Evolutionary conservation across 2,888 invertebrate genomes (phyloP), one percentile per base, ranked within the genome.

Genomic region (Scotopteryx bipunctaria): DNA sequence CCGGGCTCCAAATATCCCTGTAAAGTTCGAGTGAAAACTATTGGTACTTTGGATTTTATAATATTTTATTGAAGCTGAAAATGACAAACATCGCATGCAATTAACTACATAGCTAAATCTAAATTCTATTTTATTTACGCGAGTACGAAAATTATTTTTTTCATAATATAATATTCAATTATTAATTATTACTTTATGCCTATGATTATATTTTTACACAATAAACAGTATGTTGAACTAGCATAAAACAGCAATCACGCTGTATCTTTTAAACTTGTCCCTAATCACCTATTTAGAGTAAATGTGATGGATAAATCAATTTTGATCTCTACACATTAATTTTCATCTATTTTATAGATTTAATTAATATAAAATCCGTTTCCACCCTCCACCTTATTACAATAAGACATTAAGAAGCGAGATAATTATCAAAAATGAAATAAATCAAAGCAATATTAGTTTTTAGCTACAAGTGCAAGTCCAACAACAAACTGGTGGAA

Each of bases 11-110:
- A 38, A 44, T 49, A 53, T 49, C 37, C 51, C 64, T 64, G 63
- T 51, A 59, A 51, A 33, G 17, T 45, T 11, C 9, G 11, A 47
- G 43, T 42, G 58, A 74, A 80, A 82, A 69, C 80, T 71, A 59
- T 33, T 14, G 5, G 21, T 58, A 62, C 63, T 57, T 37, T 67
- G 64, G 64, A 66, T 69, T 79, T 85, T 81, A 65, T 62, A 72
- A 64, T 67, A 63, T 74, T 87, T 87, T 87, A 86, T 87, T 88
- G 60, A 88, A 88, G 87, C 86, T 86, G 78, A 83, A 81, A 74
- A 81, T 83, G 86, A 86, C 86, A 88, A 82, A 83, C 76, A 81
- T 80, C 66, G 79, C 84, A 87, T 82, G 82, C 78, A 83, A 69
- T 78, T 79, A 78, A 76, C 78, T 83, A 82, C 76, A 77, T 64